Conservation (phyloP, 2,888 invertebrate species). For the Cephus pulcher region DNA sequence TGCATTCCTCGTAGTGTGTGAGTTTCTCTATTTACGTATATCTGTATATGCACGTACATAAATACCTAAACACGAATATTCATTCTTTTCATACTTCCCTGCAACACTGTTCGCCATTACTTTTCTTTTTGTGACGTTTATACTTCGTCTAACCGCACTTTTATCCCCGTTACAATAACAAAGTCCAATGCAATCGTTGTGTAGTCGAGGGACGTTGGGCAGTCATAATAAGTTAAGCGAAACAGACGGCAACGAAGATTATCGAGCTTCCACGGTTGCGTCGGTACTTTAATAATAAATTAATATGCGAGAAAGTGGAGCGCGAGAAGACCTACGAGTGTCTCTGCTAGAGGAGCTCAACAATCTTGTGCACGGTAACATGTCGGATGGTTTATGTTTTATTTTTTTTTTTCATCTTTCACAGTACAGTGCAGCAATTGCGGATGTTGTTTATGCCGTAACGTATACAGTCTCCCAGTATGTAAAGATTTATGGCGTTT, state of each 20-base stretch:
- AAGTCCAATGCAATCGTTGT: neutral
- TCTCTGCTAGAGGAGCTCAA: neutral
- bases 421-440: neutral
- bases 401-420: neutral
- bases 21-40: constrained; percentile 3
- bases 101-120: neutral
- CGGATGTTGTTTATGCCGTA: neutral
- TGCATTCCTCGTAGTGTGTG: constrained; percentile 3
- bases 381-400: neutral
- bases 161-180: neutral
- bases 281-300: constrained; percentile 19
- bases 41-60: neutral
- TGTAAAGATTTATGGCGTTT: neutral
- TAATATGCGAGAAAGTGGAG: constrained; percentile 26
- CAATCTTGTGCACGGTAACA: neutral
- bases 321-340: constrained; percentile 24
- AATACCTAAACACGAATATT: constrained; percentile 7
- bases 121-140: neutral
- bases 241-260: neutral
- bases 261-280: neutral
- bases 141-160: neutral
- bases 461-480: neutral
- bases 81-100: neutral
- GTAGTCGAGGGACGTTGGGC: neutral
- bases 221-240: neutral